Conservation (phyloP, 2,113 vertebrate species). For the Capreolus pygargus region DNA sequence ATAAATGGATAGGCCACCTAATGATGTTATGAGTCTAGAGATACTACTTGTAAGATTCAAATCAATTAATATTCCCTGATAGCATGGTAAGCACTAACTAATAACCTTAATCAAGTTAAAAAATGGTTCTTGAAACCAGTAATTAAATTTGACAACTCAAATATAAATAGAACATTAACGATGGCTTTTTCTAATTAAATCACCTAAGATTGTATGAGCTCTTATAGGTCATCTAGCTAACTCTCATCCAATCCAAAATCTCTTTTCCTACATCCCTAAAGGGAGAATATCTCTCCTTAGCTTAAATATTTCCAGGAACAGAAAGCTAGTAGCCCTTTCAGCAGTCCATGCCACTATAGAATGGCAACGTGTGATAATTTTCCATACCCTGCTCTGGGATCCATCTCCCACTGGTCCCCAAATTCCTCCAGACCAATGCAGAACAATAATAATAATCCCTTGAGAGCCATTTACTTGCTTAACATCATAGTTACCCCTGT, state of each 20-base stretch:
- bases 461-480: too few species aligned
- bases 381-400: background rate
- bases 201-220: background rate
- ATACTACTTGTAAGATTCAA: background rate
- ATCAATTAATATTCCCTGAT: background rate
- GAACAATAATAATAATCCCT: background rate
- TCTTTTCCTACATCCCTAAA: background rate
- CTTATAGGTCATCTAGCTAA: background rate
- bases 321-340: background rate
- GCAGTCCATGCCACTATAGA: background rate
- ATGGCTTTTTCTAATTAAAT: conserved; percentile 7
- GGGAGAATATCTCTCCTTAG: background rate
- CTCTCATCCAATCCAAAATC: background rate
- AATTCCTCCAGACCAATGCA: background rate
- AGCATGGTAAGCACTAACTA: background rate
- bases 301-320: background rate
- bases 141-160: conserved; percentile 31
- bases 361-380: background rate
- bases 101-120: background rate
- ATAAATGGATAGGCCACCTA: background rate
- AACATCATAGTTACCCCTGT: background rate
- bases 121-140: background rate
- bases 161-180: background rate
- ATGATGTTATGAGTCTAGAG: background rate
- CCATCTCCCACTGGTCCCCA: background rate